A percentile compares a stretch with the other conserved stretches of the same genome.
These are phyloP conservation scores for Vandiemenella viatica DNA, from an alignment of 2,888 invertebrate species.

Conservation along the genomic window DNA sequence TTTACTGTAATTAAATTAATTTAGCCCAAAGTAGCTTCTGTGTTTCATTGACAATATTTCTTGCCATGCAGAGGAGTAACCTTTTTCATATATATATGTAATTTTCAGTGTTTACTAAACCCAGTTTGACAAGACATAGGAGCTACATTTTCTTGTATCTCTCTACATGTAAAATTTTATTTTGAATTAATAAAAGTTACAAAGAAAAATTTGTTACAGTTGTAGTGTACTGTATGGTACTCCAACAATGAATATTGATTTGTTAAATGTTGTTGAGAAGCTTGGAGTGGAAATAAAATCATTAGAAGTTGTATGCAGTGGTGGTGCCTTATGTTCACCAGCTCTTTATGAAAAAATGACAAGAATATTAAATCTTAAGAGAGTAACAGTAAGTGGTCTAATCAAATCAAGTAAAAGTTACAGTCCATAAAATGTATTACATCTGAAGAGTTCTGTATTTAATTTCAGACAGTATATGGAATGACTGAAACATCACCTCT, in stretches of 20 bases:
- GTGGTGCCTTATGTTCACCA: slow-evolving; percentile 57
- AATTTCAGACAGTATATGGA: slow-evolving; percentile 32
- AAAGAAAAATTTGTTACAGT: too few relatives aligned
- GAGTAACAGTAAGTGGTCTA: background rate
- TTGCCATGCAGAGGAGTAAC: too few relatives aligned
- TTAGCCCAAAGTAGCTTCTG: too few relatives aligned
- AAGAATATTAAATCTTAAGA: background rate
- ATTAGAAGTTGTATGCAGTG: slow-evolving; percentile 43
- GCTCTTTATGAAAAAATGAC: slow-evolving; percentile 25
- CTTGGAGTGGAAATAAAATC: slow-evolving; percentile 32
- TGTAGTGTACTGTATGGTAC: slow-evolving; percentile 61
- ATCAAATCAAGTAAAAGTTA: background rate
- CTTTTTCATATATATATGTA: too few relatives aligned
- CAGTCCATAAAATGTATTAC: background rate
- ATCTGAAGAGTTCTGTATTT: too few relatives aligned
- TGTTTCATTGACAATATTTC: too few relatives aligned
- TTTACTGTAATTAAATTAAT: too few relatives aligned
- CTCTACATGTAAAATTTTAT: too few relatives aligned
- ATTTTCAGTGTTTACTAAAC: too few relatives aligned
- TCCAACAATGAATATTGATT: slow-evolving; percentile 75
- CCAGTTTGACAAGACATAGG: too few relatives aligned
- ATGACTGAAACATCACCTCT: slow-evolving; percentile 39
- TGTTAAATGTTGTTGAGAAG: slow-evolving; percentile 38
- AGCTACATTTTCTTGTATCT: too few relatives aligned
- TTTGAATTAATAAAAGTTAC: too few relatives aligned